Evolutionary conservation across 2,113 vertebrate genomes (phyloP), one percentile per base, ranked within the genome.

Genomic region (Bufo gargarizans): DNA sequence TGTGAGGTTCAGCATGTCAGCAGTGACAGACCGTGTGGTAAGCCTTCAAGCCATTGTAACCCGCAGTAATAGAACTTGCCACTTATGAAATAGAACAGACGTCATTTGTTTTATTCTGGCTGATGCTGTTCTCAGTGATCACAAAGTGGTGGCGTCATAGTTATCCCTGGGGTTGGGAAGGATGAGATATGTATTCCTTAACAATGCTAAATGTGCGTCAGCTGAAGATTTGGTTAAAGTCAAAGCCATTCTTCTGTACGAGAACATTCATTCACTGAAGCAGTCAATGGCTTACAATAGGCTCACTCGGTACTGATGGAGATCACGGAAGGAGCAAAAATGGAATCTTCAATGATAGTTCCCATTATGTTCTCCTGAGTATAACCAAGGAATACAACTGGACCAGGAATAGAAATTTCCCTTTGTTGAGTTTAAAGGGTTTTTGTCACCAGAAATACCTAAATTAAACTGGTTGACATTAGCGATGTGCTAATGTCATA

Each of bases 161-260:
- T 61, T 61, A 61, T 81, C 56, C 79, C 79, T 9, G 3, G n/a
- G 56, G 58, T 81, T 47, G 33, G 17, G 58, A 9, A 45, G 58
- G 56, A 19, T 61, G 56, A 45, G 22, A 45, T 80, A 9, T 3
- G 4, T 43, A 63, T 47, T 33, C 56, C 20, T 12, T 47, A 58
- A 33, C 55, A 81, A 81, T 56, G n/a, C 49, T 45, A 19, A 47
- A 20, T 61, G 78, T 59, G 58, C 79, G 56, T 81, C 79, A 61
- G 79, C 22, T 47, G 56, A 81, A 61, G 79, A 61, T 20, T 61
- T 81, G 14, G 43, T 45, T 20, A 16, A 80, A 61, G 79, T 61
- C 79, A 47, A 61, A 81, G 16, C 53, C 58, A 61, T 50, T 76
- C 17, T 76, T 20, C 17, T 50, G 16, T 76, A 76, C 17, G 20